These are phyloP conservation scores for Micromesistius poutassou DNA, from an alignment of 2,797 vertebrate genomes.

Conservation along the genomic window DNA sequence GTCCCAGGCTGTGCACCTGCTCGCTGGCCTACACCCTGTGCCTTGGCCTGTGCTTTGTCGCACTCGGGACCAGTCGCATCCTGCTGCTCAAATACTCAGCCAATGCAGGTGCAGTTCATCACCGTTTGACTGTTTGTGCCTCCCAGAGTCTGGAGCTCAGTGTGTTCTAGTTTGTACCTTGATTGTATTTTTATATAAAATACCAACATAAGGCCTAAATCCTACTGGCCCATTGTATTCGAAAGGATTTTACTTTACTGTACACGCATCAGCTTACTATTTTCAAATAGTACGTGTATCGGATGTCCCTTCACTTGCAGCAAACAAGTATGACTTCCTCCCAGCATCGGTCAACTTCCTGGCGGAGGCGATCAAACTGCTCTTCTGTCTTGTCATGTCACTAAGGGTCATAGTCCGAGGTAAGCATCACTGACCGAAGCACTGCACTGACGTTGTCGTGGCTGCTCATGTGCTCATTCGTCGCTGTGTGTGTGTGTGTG, in stretches of 20 bases:
- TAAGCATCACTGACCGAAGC: constrained; percentile 41
- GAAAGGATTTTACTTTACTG: neutral
- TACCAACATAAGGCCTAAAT: neutral
- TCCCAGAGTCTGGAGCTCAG: too few relatives aligned
- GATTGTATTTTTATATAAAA: too few relatives aligned
- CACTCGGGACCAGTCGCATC: constrained; percentile 87
- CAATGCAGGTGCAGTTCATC: constrained; percentile 78
- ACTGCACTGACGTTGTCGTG: neutral
- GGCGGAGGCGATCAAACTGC: constrained; percentile 88
- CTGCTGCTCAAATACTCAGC: constrained; percentile 91
- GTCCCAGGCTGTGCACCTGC: constrained; percentile 67
- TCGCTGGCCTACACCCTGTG: constrained; percentile 79
- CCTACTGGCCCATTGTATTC: neutral
- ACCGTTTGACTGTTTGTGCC: too few relatives aligned
- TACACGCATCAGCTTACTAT: neutral
- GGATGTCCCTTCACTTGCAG: constrained; percentile 61
- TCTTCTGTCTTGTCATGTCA: constrained; percentile 85
- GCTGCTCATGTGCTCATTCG: neutral
- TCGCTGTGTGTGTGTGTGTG: neutral
- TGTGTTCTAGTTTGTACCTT: too few relatives aligned
- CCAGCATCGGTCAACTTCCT: constrained; percentile 95
- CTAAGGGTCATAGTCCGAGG: constrained; percentile 84
- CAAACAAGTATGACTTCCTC: constrained; percentile 92
- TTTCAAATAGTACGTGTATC: neutral
- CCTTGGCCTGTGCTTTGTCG: constrained; percentile 81